Evolutionary conservation across 2,888 invertebrate species (phyloP).

Genomic region (Micoletzkya japonica): DNA sequence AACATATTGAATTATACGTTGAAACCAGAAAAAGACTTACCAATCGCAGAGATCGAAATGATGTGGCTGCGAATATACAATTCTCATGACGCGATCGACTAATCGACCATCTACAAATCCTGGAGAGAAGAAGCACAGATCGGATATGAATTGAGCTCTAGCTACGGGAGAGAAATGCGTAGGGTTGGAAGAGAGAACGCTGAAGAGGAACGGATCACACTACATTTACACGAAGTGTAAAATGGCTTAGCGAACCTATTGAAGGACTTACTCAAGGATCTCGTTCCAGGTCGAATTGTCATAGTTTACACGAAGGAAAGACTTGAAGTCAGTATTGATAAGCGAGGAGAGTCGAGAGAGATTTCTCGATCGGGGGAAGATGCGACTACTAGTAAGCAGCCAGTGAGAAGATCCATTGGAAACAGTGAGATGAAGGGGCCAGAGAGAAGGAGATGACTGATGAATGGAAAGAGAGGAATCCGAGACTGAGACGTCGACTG

Average conservation of each 20-base stretch:
- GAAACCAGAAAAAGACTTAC: background rate
- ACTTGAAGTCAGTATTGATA: constrained; percentile 47
- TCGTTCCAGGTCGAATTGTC: constrained; percentile 44
- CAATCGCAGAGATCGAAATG: constrained; percentile 25
- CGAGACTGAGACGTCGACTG: constrained; percentile 32
- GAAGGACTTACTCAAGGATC: constrained; percentile 38
- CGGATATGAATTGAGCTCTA: constrained; percentile 57
- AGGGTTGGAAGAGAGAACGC: constrained; percentile 31
- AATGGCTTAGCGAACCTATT: background rate
- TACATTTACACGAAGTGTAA: no score
- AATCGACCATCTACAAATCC: background rate
- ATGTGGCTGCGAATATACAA: constrained; percentile 10
- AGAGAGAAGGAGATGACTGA: constrained; percentile 5
- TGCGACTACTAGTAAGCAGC: background rate
- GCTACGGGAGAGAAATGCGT: constrained; percentile 42
- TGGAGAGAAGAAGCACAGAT: constrained; percentile 56
- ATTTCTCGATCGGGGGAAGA: background rate
- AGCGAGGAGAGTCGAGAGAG: constrained; percentile 21
- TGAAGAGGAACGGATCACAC: no score
- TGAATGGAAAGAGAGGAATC: constrained; percentile 1
- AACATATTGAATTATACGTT: background rate
- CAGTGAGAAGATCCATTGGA: constrained; percentile 19
- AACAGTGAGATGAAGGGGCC: constrained; percentile 22
- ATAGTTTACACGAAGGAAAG: constrained; percentile 49
- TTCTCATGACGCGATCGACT: constrained; percentile 2